A percentile compares a stretch with the other conserved stretches of the same genome.
phyloP scores from a whole-genome alignment of 2,888 invertebrate genomes.

The Acanthacorydalis orientalis region DNA sequence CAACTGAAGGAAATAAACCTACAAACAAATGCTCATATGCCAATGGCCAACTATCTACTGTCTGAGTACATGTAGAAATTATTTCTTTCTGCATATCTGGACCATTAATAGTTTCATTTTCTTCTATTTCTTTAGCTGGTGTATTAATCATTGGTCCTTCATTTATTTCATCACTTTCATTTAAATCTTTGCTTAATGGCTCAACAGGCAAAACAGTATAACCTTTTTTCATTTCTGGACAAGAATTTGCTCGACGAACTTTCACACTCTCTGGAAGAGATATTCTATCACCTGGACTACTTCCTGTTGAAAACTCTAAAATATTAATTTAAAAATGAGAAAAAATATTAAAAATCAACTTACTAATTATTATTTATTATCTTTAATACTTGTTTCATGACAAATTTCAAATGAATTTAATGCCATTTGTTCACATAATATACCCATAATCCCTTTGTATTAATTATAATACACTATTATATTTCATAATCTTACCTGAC shows the following conservation, averaged over 20 bases:
- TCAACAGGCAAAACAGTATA: conserved; percentile 15
- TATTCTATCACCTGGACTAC: conserved; percentile 26
- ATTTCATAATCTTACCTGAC: background rate
- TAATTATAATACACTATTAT: no score
- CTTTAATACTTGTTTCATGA: background rate
- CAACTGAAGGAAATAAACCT: conserved; percentile 40
- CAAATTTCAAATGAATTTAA: no score
- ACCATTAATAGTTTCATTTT: conserved; percentile 14
- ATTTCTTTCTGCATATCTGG: conserved; percentile 7
- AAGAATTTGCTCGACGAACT: conserved; percentile 45
- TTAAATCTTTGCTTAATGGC: conserved; percentile 14
- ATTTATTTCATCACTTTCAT: conserved; percentile 23
- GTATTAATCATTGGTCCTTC: background rate
- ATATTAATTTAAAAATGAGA: background rate
- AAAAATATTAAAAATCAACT: background rate
- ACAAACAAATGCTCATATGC: conserved; percentile 61
- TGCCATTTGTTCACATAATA: background rate
- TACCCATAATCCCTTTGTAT: no score
- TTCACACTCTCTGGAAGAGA: conserved; percentile 16
- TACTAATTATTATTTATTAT: background rate
- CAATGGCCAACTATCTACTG: conserved; percentile 49
- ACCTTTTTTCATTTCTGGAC: conserved; percentile 39
- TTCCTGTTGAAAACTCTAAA: conserved; percentile 22
- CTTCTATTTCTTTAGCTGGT: conserved; percentile 6
- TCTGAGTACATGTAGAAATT: conserved; percentile 36